These are phyloP conservation scores for Perodicticus potto DNA, from an alignment of 2,797 vertebrate genomes.

Conservation along the genomic window DNA sequence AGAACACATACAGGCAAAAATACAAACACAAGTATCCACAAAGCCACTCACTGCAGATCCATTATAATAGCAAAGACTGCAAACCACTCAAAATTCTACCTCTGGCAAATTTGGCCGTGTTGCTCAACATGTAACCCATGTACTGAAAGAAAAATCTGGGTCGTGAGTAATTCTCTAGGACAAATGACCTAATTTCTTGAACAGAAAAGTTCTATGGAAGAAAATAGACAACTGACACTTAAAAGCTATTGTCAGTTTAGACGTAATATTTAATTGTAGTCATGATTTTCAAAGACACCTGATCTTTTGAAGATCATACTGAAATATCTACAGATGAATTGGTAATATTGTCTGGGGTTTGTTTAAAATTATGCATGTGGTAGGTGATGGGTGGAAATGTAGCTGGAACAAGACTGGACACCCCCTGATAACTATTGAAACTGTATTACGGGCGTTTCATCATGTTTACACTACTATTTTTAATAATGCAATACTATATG, in stretches of 20 bases:
- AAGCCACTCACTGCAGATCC: background rate
- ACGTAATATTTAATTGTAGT: background rate
- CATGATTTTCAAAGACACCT: background rate
- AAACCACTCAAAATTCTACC: background rate
- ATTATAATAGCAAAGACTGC: background rate
- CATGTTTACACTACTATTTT: background rate
- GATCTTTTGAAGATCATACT: slow-evolving; percentile 7
- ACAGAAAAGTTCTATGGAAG: background rate
- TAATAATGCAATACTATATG: background rate
- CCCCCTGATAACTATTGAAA: background rate
- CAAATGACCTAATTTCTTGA: background rate
- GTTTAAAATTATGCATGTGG: background rate
- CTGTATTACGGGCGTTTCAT: background rate
- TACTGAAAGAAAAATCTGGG: background rate
- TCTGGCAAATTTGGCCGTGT: background rate
- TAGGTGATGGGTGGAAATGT: background rate
- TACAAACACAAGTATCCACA: background rate
- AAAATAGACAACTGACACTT: background rate
- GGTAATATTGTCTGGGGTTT: background rate
- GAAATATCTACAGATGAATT: background rate
- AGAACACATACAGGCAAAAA: background rate
- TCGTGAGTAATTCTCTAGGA: background rate
- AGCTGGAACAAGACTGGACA: background rate
- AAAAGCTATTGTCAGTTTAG: background rate
- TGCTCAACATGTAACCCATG: background rate